Conservation (phyloP, 2,797 vertebrate genomes). For the Acanthurus leucopareius region DNA sequence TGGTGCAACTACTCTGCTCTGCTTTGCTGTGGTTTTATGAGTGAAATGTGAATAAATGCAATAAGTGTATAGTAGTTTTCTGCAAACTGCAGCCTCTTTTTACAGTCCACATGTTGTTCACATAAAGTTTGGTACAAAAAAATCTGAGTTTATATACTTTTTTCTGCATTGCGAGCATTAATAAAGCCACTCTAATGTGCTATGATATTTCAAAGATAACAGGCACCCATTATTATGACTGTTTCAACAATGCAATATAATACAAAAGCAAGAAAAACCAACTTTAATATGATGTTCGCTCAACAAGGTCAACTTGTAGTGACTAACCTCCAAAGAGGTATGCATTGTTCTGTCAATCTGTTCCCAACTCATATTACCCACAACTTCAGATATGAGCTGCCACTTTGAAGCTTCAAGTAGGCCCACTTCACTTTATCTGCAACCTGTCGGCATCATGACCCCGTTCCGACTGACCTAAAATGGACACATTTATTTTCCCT, state of each 20-base stretch:
- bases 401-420: slow-evolving; percentile 76
- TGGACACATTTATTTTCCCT: slow-evolving; percentile 50
- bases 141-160: background rate
- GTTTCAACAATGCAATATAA: background rate
- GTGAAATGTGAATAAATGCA: background rate
- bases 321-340: slow-evolving; percentile 49
- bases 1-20: background rate
- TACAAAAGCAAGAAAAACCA: slow-evolving; percentile 11
- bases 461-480: slow-evolving; percentile 46
- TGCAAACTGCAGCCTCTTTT: background rate
- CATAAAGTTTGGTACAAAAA: background rate
- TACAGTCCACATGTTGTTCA: background rate
- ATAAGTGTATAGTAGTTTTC: background rate
- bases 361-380: slow-evolving; percentile 60
- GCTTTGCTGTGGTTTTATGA: background rate
- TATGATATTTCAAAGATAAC: background rate
- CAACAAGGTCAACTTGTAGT: slow-evolving; percentile 42
- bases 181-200: background rate
- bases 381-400: slow-evolving; percentile 71
- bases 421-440: slow-evolving; percentile 78
- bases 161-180: background rate
- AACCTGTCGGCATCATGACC: slow-evolving; percentile 72
- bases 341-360: slow-evolving; percentile 64
- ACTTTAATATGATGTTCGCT: slow-evolving; percentile 18
- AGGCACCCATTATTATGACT: background rate